Percentiles rank a stretch among this genome's conserved stretches.
phyloP scores from a whole-genome alignment of 2,113 vertebrate species.

The Seriola rivoliana region DNA sequence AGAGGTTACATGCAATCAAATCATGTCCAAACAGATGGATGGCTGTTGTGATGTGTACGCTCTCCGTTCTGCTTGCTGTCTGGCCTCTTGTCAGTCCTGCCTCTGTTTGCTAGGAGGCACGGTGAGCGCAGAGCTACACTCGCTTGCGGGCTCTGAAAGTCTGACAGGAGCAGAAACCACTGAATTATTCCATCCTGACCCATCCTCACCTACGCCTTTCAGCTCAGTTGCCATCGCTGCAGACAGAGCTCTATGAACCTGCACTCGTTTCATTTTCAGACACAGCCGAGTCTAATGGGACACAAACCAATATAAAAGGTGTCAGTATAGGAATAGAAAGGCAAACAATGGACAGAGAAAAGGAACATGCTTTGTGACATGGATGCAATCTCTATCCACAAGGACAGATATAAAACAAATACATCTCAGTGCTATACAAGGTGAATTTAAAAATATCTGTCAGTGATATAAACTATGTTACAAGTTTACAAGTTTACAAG shows the following conservation, averaged over 20 bases:
- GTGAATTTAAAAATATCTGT: neutral
- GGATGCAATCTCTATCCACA: constrained; percentile 5
- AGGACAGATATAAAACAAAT: neutral
- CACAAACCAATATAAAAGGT: neutral
- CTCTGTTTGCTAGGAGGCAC: constrained; percentile 14
- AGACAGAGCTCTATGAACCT: constrained; percentile 11
- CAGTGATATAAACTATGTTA: neutral
- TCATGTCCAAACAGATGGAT: constrained; percentile 46
- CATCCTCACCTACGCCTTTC: neutral
- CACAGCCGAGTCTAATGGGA: constrained; percentile 22
- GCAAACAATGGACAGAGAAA: constrained; percentile 12
- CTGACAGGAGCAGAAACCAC: constrained; percentile 31
- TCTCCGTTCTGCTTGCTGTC: neutral
- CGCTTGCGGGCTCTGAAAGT: constrained; percentile 2
- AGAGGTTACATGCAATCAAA: constrained; percentile 55
- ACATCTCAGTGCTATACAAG: neutral
- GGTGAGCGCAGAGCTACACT: neutral
- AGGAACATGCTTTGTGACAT: constrained; percentile 17
- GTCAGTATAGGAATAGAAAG: constrained; percentile 5
- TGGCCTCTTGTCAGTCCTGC: neutral
- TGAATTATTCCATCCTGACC: constrained; percentile 23
- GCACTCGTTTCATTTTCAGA: neutral
- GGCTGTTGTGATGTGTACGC: constrained; percentile 16
- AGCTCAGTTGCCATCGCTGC: neutral
- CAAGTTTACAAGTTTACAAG: too few species aligned